These are phyloP conservation scores for Calameuta filiformis DNA, from an alignment of 2,888 invertebrate species.

Conservation along the genomic window DNA sequence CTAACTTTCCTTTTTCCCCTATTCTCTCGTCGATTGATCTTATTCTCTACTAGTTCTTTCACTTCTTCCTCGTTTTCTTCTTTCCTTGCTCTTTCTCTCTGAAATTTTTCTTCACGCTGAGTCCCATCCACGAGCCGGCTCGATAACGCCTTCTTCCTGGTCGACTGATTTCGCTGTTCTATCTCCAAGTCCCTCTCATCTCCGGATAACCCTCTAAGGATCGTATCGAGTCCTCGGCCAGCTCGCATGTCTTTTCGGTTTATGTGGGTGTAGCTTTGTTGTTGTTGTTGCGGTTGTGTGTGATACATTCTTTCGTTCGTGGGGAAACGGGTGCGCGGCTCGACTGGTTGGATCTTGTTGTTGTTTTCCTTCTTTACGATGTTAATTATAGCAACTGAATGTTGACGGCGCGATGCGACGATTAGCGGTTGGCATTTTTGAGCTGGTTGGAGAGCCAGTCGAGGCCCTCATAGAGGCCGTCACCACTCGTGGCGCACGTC, in stretches of 20 bases:
- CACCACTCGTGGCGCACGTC: slow-evolving; percentile 98
- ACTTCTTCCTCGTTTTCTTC: not conserved
- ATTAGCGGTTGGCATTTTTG: slow-evolving; percentile 97
- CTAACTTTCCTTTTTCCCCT: not conserved
- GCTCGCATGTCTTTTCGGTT: slow-evolving; percentile 14
- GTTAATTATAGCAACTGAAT: slow-evolving; percentile 35
- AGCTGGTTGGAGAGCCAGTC: slow-evolving; percentile 99
- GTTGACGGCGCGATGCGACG: slow-evolving; percentile 45
- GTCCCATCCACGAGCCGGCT: not conserved
- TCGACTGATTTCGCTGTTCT: not conserved
- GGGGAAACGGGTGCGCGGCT: slow-evolving; percentile 49
- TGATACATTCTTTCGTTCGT: slow-evolving; percentile 42
- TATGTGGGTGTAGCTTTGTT: slow-evolving; percentile 20
- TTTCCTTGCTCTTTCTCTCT: not conserved
- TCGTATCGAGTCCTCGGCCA: not conserved
- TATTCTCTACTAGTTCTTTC: slow-evolving; percentile 2
- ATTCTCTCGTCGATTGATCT: slow-evolving; percentile 4
- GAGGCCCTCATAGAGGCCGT: slow-evolving; percentile 98
- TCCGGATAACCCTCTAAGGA: not conserved
- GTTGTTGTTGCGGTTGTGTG: slow-evolving; percentile 22
- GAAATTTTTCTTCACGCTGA: not conserved
- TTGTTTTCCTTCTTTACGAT: slow-evolving; percentile 44
- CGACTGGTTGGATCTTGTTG: slow-evolving; percentile 20
- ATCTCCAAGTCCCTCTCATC: slow-evolving; percentile 9
- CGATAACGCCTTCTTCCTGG: not conserved